phyloP scores from a whole-genome alignment of 1,140 invertebrate species.

The Physella acuta region DNA sequence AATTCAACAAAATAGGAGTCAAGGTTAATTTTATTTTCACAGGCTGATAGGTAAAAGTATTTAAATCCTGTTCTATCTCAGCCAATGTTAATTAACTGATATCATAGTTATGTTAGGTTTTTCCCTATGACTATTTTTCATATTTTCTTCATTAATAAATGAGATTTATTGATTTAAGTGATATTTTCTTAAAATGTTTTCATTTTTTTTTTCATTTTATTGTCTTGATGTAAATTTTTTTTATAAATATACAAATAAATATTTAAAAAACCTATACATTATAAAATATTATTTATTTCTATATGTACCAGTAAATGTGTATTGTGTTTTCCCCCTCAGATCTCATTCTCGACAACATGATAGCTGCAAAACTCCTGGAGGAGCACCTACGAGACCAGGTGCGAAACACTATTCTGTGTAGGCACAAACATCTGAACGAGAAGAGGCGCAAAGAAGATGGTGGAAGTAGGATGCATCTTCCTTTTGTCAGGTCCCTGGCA shows the following conservation, averaged over 20 bases:
- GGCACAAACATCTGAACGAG: slow-evolving; percentile 86
- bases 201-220: background rate
- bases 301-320: too few species aligned
- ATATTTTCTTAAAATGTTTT: background rate
- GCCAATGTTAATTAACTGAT: too few species aligned
- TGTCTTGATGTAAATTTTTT: background rate
- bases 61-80: too few species aligned
- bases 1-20: too few species aligned
- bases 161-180: background rate
- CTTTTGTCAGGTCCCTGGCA: slow-evolving; percentile 91
- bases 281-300: too few species aligned
- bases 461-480: slow-evolving; percentile 78
- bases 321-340: too few species aligned
- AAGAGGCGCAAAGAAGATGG: slow-evolving; percentile 66
- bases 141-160: background rate
- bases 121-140: background rate
- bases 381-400: slow-evolving; percentile 78
- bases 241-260: background rate
- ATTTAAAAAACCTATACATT: background rate
- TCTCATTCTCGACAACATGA: slow-evolving; percentile 87
- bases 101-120: too few species aligned
- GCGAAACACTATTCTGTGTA: slow-evolving; percentile 82
- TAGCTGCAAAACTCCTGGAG: slow-evolving; percentile 75
- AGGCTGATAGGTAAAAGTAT: too few species aligned
- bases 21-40: too few species aligned